Evolutionary conservation across 92 coral and sea anemone genomes (phyloP).

Genomic region (Parazoanthus darwini): DNA sequence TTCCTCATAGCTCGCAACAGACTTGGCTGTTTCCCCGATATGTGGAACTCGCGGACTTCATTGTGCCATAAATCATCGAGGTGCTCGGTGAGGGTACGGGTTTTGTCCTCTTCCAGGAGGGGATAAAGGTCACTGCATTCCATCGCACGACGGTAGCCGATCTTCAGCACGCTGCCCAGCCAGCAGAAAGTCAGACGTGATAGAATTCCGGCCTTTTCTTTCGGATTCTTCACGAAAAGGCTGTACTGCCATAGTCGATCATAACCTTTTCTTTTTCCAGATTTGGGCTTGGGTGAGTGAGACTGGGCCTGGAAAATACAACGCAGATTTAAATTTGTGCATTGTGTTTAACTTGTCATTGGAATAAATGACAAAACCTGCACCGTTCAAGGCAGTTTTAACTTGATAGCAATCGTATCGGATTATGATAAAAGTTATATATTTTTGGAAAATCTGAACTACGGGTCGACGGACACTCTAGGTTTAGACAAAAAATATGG

Average conservation of each 20-base stretch:
- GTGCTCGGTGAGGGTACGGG: constrained; percentile 71
- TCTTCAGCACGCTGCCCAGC: constrained; percentile 73
- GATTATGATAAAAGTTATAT: too few relatives aligned
- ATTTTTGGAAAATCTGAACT: too few relatives aligned
- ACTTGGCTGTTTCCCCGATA: constrained; percentile 68
- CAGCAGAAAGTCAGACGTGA: constrained; percentile 79
- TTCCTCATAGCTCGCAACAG: constrained; percentile 78
- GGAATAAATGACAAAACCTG: too few relatives aligned
- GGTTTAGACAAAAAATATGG: too few relatives aligned
- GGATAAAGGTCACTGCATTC: constrained; percentile 84
- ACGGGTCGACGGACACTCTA: too few relatives aligned
- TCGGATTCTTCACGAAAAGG: constrained; percentile 84
- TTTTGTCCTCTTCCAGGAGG: constrained; percentile 79
- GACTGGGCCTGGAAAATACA: neutral
- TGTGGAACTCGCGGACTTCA: constrained; percentile 67
- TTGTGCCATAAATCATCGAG: constrained; percentile 75
- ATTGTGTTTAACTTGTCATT: neutral
- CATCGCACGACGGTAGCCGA: constrained; percentile 68
- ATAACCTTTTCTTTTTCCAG: constrained; percentile 38
- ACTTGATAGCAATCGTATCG: too few relatives aligned
- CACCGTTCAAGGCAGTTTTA: too few relatives aligned
- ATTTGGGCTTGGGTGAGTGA: constrained; percentile 2
- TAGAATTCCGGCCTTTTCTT: constrained; percentile 81
- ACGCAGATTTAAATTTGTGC: neutral
- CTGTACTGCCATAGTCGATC: constrained; percentile 87